Base-by-base conservation (phyloP, 2,888 invertebrate genomes). In the Troilus luridus region DNA sequence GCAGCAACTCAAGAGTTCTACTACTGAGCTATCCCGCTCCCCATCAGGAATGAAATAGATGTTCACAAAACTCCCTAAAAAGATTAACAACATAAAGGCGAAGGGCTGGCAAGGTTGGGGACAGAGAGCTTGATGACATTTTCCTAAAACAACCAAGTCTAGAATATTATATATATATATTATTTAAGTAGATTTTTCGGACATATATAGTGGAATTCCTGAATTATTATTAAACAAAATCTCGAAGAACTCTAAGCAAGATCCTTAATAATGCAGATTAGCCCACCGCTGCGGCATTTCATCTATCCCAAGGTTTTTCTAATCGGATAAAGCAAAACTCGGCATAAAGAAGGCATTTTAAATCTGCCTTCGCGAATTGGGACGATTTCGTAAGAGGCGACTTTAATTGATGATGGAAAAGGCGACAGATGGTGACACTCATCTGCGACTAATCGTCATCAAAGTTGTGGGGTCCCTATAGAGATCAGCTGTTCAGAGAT, bases 301-400 rank as follows among this genome's bases (percentile, higher is more conserved):
- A 64, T 64, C 64, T n/a, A 64, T n/a, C 3, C 11, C 64, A n/a
- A 64, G 64, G n/a, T 64, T 64, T 41, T 9, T 11, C n/a, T 1
- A 64, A 64, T 64, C 64, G 10, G 64, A 64, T 64, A 64, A n/a
- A 64, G n/a, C n/a, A 64, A 64, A 64, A 64, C n/a, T n/a, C 64
- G 64, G n/a, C n/a, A 64, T 64, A 64, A 64, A 64, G 64, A 64
- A n/a, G n/a, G 64, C 62, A 10, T n/a, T 64, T 64, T 64, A 64
- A 64, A 64, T 64, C 64, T n/a, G 64, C 2, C 64, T 64, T 41
- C 41, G 64, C 1, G 64, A 64, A 64, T 10, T n/a, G 64, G 64
- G 64, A 11, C 64, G 64, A 64, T 64, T 64, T 64, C 64, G 64
- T n/a, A 64, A 64, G n/a, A 11, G 64, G n/a, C 64, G 12, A n/a